Conservation (phyloP, 2,113 vertebrate species). For the Spilogale gracilis region DNA sequence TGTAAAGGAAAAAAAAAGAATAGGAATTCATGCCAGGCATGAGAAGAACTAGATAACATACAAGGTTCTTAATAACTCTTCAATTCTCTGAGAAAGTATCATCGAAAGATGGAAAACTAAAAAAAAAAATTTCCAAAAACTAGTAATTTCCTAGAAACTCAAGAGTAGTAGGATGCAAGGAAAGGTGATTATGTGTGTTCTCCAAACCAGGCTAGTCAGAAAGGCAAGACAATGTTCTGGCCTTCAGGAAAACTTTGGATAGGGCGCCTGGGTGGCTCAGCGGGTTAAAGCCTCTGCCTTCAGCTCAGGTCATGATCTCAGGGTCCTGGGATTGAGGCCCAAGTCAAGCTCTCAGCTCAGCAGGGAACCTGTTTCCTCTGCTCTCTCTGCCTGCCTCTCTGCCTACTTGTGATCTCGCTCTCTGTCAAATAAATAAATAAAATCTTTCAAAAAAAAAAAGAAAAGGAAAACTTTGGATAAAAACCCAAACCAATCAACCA, state of each 20-base stretch:
- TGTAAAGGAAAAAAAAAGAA: not conserved
- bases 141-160: conserved; percentile 49
- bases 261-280: not conserved
- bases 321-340: too few species aligned
- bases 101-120: conserved; percentile 1
- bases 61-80: not conserved
- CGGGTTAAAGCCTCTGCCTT: too few species aligned
- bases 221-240: conserved; percentile 66
- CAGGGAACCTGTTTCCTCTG: too few species aligned
- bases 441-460: too few species aligned
- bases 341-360: too few species aligned
- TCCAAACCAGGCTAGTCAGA: conserved; percentile 70
- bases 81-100: not conserved
- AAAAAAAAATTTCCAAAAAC: conserved; percentile 27
- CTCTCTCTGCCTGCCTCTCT: too few species aligned
- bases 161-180: conserved; percentile 42
- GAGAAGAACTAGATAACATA: not conserved
- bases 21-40: not conserved
- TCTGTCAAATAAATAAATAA: too few species aligned
- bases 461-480: conserved; percentile 48
- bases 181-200: not conserved
- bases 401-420: too few species aligned
- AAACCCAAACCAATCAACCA: not conserved
- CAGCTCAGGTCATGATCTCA: too few species aligned
- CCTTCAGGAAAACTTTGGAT: conserved; percentile 66